Evolutionary conservation across 2,113 vertebrate species (phyloP).

Genomic region (Verasper variegatus): DNA sequence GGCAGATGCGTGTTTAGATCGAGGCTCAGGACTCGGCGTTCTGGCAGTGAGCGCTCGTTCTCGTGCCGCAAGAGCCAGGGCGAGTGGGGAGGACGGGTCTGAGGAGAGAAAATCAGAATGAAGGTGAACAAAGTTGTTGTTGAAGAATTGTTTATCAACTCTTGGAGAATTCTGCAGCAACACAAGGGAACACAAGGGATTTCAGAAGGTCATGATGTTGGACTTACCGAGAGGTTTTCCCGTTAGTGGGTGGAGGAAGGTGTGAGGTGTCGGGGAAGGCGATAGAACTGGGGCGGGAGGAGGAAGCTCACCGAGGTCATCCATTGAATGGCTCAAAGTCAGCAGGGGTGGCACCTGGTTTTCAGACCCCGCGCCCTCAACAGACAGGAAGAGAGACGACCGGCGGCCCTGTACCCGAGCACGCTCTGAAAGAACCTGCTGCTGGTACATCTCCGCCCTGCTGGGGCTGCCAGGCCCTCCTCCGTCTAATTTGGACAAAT

Average conservation of each 20-base stretch:
- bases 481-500: slow-evolving; percentile 75
- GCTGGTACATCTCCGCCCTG: slow-evolving; percentile 88
- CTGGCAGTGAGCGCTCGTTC: slow-evolving; percentile 94
- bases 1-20: slow-evolving; percentile 67
- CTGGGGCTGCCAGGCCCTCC: slow-evolving; percentile 80
- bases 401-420: slow-evolving; percentile 83
- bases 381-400: slow-evolving; percentile 97
- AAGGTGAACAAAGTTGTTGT: not conserved
- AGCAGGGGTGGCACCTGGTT: slow-evolving; percentile 84
- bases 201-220: not conserved
- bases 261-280: slow-evolving; percentile 87
- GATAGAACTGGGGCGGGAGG: slow-evolving; percentile 92
- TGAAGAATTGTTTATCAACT: too few relatives aligned
- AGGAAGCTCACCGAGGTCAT: slow-evolving; percentile 93
- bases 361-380: slow-evolving; percentile 88
- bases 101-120: not conserved
- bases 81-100: slow-evolving; percentile 96
- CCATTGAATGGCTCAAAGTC: slow-evolving; percentile 95
- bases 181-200: too few relatives aligned
- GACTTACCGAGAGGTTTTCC: slow-evolving; percentile 89
- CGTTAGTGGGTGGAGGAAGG: slow-evolving; percentile 96
- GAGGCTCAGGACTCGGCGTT: slow-evolving; percentile 86
- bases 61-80: slow-evolving; percentile 95
- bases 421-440: slow-evolving; percentile 84
- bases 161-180: too few relatives aligned